These are phyloP conservation scores for Venusia cambrica DNA, from an alignment of 2,888 invertebrate genomes.

Conservation along the genomic window DNA sequence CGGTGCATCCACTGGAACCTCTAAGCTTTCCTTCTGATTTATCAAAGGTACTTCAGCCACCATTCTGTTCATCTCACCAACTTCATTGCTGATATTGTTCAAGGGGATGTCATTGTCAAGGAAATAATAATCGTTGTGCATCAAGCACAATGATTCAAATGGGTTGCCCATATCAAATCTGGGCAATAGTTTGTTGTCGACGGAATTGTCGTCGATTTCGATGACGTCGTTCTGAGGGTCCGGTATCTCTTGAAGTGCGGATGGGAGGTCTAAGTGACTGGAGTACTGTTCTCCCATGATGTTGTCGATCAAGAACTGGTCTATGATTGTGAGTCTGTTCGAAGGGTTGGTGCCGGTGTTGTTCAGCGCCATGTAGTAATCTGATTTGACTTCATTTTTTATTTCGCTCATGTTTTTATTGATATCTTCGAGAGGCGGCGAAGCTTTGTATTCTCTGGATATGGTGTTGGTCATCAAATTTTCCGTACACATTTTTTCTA, in stretches of 20 bases:
- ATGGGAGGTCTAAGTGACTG: conserved; percentile 59
- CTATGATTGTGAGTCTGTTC: conserved; percentile 41
- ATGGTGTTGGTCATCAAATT: conserved; percentile 59
- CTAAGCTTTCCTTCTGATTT: conserved; percentile 54
- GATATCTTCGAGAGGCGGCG: conserved; percentile 69
- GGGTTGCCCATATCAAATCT: conserved; percentile 70
- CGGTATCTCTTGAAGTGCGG: conserved; percentile 54
- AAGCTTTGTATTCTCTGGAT: conserved; percentile 66
- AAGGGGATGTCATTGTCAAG: conserved; percentile 60
- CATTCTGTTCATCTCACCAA: conserved; percentile 59
- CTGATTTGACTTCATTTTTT: conserved; percentile 72
- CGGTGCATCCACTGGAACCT: conserved; percentile 39
- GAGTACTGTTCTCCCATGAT: conserved; percentile 68
- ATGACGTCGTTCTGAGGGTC: conserved; percentile 68
- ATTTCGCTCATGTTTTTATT: conserved; percentile 71
- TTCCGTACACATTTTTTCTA: conserved; percentile 70
- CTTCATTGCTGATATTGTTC: conserved; percentile 48
- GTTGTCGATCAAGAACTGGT: conserved; percentile 69
- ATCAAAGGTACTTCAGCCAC: conserved; percentile 60
- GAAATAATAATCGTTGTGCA: conserved; percentile 73
- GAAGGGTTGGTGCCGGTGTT: conserved; percentile 52
- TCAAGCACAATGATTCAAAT: conserved; percentile 63
- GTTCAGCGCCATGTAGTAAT: conserved; percentile 60
- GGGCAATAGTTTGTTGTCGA: conserved; percentile 66
- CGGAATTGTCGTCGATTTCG: conserved; percentile 74